Evolutionary conservation across 2,113 vertebrate species (phyloP).

Genomic region (Paracanthobrama guichenoti): DNA sequence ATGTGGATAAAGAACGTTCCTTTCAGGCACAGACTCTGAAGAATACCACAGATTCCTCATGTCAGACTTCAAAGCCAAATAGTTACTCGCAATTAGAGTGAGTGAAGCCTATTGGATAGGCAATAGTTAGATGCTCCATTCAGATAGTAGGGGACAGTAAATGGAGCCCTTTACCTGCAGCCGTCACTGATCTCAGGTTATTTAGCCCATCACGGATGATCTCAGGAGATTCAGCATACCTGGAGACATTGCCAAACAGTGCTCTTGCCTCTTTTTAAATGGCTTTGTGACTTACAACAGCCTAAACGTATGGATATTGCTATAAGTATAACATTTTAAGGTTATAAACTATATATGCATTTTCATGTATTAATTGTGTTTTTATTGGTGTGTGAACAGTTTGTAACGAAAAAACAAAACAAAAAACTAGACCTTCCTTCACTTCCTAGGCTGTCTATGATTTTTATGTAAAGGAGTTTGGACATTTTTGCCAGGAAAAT

Average conservation of each 20-base stretch:
- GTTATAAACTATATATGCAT: not conserved
- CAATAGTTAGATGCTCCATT: conserved; percentile 47
- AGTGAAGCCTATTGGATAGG: conserved; percentile 58
- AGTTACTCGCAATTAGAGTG: conserved; percentile 62
- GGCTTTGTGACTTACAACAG: conserved; percentile 65
- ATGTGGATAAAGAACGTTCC: conserved; percentile 28
- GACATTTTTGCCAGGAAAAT: no score
- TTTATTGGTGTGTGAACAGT: no score
- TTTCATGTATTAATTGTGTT: no score
- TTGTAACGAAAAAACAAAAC: no score
- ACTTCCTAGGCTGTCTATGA: no score
- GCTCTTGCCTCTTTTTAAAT: conserved; percentile 60
- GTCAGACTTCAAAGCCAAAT: conserved; percentile 69
- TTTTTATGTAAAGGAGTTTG: no score
- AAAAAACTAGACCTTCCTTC: no score
- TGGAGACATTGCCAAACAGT: conserved; percentile 61
- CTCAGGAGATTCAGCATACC: conserved; percentile 48
- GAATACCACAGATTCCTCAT: conserved; percentile 58
- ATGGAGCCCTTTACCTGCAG: conserved; percentile 46
- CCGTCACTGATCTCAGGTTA: conserved; percentile 42
- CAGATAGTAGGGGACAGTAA: conserved; percentile 40
- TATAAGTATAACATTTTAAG: conserved; percentile 49
- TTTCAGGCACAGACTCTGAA: conserved; percentile 46
- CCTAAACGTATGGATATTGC: conserved; percentile 69
- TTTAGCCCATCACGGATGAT: conserved; percentile 54